Conservation (phyloP, 1,140 invertebrate genomes). For the Cydia strobilella region DNA sequence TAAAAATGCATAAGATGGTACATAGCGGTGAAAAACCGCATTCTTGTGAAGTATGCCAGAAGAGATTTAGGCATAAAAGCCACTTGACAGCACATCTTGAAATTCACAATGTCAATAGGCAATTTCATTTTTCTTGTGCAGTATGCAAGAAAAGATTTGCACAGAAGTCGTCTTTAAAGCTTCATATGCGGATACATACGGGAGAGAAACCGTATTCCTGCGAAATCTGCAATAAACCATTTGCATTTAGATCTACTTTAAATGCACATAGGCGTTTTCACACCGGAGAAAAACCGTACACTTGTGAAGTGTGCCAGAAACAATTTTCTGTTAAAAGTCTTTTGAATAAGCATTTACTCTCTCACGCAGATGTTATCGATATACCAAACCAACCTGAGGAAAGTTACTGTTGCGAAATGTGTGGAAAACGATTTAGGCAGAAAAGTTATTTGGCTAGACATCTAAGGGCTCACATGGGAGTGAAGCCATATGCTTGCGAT, state of each 20-base stretch:
- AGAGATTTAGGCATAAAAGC: conserved; percentile 2
- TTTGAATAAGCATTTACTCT: not conserved
- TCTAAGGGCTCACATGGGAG: conserved; percentile 4
- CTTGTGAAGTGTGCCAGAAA: conserved; percentile 2
- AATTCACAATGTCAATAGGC: not conserved
- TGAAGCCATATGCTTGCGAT: conserved; percentile 1
- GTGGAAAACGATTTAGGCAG: conserved; percentile 12
- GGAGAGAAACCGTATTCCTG: conserved; percentile 15
- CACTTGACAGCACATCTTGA: conserved; percentile 1
- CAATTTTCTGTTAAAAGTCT: not conserved
- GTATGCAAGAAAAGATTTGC: conserved; percentile 1
- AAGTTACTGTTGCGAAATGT: conserved; percentile 15
- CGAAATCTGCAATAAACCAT: not conserved
- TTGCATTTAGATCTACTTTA: conserved; percentile 7
- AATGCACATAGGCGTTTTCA: not conserved
- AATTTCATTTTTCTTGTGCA: conserved; percentile 5
- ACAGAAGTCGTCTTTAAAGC: conserved; percentile 9
- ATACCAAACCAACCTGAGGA: conserved; percentile 8
- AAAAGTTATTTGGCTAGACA: conserved; percentile 17
- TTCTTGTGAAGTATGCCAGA: conserved; percentile 1
- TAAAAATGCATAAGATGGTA: conserved; percentile 19
- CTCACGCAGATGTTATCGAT: conserved; percentile 7
- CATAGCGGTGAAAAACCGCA: conserved; percentile 2
- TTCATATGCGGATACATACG: conserved; percentile 10
- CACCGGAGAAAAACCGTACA: conserved; percentile 2